Base-by-base conservation (phyloP, 2,888 invertebrate species). In the Tridacna gigas region DNA sequence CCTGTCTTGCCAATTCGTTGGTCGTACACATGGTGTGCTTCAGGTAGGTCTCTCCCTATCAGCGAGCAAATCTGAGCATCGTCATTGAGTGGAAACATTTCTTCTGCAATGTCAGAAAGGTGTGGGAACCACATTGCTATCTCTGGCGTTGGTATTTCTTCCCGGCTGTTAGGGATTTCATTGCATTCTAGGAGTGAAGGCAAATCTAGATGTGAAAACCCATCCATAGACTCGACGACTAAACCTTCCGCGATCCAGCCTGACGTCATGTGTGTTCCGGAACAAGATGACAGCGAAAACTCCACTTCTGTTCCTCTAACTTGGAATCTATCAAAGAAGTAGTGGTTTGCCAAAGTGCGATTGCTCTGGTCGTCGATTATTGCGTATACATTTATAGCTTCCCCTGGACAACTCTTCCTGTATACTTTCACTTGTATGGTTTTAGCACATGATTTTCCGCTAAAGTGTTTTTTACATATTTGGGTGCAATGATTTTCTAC, bases 371-470 rank as follows among this genome's bases (percentile, higher is more conserved):
- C 51, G 18, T 51, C 51, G 15, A 28, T 12, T 13, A 69, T 28
- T 12, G 69, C 69, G n/a, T 69, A 69, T 80, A 18, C 84, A 82
- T 20, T 67, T 66, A n/a, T n/a, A n/a, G n/a, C n/a, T n/a, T n/a
- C n/a, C n/a, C n/a, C n/a, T n/a, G n/a, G n/a, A n/a, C n/a, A n/a
- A n/a, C n/a, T n/a, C n/a, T n/a, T n/a, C n/a, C n/a, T n/a, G n/a
- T n/a, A n/a, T n/a, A n/a, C n/a, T n/a, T n/a, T n/a, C n/a, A n/a
- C n/a, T n/a, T n/a, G n/a, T n/a, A n/a, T n/a, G n/a, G n/a, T n/a
- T n/a, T n/a, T n/a, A n/a, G n/a, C n/a, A n/a, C n/a, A n/a, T n/a
- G n/a, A n/a, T n/a, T n/a, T n/a, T n/a, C n/a, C n/a, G n/a, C n/a
- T n/a, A n/a, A n/a, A n/a, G n/a, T n/a, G n/a, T n/a, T n/a, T n/a